A percentile compares a stretch with the other conserved stretches of the same genome.
Evolutionary conservation across 2,797 vertebrate species (phyloP).

Genomic region (Dromococcyx pavoninus): DNA sequence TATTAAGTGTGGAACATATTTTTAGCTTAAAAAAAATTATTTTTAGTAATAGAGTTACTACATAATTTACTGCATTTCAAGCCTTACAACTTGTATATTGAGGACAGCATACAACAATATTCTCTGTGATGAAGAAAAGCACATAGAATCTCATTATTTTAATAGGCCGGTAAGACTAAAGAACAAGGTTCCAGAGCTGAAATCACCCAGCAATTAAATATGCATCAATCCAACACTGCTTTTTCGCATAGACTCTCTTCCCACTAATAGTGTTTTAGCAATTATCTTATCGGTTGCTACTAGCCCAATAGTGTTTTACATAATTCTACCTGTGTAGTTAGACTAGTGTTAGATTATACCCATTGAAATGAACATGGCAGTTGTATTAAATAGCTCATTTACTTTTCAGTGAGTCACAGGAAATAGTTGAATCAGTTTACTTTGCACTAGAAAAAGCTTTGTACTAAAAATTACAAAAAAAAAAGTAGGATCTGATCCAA

Average conservation of each 20-base stretch:
- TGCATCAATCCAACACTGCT: not conserved
- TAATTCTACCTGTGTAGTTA: not conserved
- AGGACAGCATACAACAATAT: not conserved
- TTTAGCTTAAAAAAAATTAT: not conserved
- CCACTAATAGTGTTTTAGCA: conserved; percentile 15
- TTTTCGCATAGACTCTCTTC: conserved; percentile 16
- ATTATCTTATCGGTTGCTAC: conserved; percentile 52
- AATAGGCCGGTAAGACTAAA: not conserved
- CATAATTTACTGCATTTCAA: not conserved
- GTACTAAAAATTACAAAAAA: not conserved
- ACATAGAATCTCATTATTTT: not conserved
- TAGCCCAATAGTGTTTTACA: not conserved
- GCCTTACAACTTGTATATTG: not conserved
- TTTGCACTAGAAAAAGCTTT: conserved; percentile 1
- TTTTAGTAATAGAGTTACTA: not conserved
- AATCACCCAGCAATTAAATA: conserved; percentile 24
- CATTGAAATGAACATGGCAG: not conserved
- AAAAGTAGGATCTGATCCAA: not conserved
- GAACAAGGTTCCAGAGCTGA: not conserved
- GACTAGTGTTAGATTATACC: not conserved
- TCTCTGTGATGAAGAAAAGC: not conserved
- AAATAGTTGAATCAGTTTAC: conserved; percentile 32
- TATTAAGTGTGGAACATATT: not conserved
- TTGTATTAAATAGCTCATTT: conserved; percentile 38
- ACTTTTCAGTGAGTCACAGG: conserved; percentile 50